Percentiles rank a stretch among this genome's conserved stretches.
Conservation (phyloP, 1,140 invertebrate genomes). For the Trypoxylus dichotomus region DNA sequence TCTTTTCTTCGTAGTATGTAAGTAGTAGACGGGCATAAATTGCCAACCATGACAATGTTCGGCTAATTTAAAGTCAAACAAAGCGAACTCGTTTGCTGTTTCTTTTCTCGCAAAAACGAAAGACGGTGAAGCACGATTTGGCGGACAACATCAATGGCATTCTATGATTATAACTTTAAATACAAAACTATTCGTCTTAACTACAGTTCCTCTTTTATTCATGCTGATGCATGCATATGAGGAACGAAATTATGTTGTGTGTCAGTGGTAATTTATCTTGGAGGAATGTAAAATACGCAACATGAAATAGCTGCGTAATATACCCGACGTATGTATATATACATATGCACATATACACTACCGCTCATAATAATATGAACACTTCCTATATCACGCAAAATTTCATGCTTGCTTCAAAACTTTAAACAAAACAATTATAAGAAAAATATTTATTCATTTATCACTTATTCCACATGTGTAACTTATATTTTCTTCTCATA, state of each 20-base stretch:
- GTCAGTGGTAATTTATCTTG: not conserved
- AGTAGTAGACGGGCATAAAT: not conserved
- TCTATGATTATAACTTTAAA: not conserved
- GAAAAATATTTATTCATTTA: too few relatives aligned
- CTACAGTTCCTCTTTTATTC: not conserved
- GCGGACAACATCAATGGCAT: not conserved
- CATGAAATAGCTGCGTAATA: too few relatives aligned
- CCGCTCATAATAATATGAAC: too few relatives aligned
- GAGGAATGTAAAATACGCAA: not conserved
- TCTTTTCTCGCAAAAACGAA: not conserved
- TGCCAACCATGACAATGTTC: not conserved
- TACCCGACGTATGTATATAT: too few relatives aligned
- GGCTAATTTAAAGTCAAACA: constrained; percentile 9
- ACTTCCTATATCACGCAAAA: too few relatives aligned
- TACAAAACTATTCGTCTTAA: not conserved
- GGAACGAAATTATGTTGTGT: not conserved
- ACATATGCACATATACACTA: too few relatives aligned
- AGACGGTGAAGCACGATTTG: not conserved
- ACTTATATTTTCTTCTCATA: too few relatives aligned
- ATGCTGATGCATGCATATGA: not conserved
- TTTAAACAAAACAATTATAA: too few relatives aligned
- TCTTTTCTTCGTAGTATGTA: not conserved
- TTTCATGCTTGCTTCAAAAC: too few relatives aligned
- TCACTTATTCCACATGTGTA: too few relatives aligned
- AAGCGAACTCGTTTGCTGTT: not conserved